These are phyloP conservation scores for Rana temporaria DNA, from an alignment of 2,113 vertebrate genomes.

Conservation along the genomic window DNA sequence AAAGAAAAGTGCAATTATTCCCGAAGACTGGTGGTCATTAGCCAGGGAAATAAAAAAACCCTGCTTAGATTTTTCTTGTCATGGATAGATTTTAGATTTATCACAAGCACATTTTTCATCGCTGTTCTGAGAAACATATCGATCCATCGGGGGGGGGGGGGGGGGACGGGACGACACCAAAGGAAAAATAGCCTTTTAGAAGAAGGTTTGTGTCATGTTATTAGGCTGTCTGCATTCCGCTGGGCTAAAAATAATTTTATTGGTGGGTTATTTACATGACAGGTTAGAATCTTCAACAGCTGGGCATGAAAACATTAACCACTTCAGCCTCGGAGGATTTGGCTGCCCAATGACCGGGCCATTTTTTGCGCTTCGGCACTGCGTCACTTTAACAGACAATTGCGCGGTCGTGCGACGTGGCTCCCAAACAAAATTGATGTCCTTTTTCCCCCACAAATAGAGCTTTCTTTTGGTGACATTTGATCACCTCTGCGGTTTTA, in stretches of 20 bases:
- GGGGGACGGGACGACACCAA: not conserved
- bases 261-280: too few relatives aligned
- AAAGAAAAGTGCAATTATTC: constrained; percentile 34
- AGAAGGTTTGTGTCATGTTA: not conserved
- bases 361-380: too few relatives aligned
- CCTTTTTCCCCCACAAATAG: too few relatives aligned
- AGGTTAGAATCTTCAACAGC: too few relatives aligned
- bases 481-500: too few relatives aligned
- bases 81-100: constrained; percentile 50
- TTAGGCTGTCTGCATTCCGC: not conserved
- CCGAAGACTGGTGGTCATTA: constrained; percentile 31
- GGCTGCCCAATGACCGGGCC: too few relatives aligned
- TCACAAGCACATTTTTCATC: constrained; percentile 44
- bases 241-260: not conserved
- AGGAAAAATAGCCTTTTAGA: constrained; percentile 9
- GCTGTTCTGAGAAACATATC: constrained; percentile 44
- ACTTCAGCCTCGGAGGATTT: too few relatives aligned
- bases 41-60: not conserved
- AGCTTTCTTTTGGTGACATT: too few relatives aligned
- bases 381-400: too few relatives aligned
- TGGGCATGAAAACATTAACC: too few relatives aligned
- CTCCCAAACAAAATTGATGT: too few relatives aligned
- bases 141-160: not conserved
- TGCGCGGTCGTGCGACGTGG: too few relatives aligned
- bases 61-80: constrained; percentile 29